Evolutionary conservation across 2,797 vertebrate species (phyloP).

Genomic region (Rhinatrema bivittatum): DNA sequence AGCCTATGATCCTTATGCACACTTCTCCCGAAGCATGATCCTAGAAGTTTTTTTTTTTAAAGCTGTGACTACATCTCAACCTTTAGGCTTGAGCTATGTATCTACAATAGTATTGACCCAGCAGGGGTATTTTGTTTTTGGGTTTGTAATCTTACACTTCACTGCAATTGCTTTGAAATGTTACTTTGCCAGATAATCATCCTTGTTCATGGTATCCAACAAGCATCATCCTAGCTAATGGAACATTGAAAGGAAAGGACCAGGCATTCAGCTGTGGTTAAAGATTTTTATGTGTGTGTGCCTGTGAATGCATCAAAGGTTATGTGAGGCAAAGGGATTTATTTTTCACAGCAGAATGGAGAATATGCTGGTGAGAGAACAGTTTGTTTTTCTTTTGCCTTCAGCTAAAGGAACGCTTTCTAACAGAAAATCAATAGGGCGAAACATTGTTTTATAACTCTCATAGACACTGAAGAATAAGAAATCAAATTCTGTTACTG

Average conservation of each 20-base stretch:
- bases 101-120: no score
- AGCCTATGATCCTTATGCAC: no score
- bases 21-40: no score
- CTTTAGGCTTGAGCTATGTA: no score
- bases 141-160: no score
- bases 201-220: background rate
- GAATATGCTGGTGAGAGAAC: background rate
- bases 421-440: background rate
- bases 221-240: background rate
- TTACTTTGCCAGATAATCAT: no score
- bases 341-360: background rate
- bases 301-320: background rate
- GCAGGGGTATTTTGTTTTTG: no score
- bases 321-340: background rate
- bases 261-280: background rate
- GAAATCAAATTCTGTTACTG: background rate
- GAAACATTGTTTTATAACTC: background rate
- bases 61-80: no score
- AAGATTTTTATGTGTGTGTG: background rate
- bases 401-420: background rate
- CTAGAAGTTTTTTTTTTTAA: no score
- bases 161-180: no score
- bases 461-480: background rate
- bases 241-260: background rate
- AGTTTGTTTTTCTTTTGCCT: constrained; percentile 1